Conservation (phyloP, 1,140 invertebrate genomes). For the Mizuhopecten yessoensis region DNA sequence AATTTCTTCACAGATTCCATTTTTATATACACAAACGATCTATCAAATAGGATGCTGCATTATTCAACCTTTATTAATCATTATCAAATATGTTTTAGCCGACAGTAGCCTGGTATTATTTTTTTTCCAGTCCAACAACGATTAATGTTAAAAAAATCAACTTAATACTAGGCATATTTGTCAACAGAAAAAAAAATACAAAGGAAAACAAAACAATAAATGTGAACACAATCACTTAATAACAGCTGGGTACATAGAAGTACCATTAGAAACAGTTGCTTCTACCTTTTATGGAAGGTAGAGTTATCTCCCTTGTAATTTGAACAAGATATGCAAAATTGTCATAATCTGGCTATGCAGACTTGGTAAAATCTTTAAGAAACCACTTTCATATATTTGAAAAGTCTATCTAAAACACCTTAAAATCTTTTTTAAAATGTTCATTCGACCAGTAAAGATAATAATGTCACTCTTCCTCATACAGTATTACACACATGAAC, state of each 20-base stretch:
- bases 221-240: not conserved
- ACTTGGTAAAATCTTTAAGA: not conserved
- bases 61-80: not conserved
- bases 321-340: not conserved
- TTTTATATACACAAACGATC: not conserved
- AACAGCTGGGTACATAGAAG: not conserved
- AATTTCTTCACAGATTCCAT: not conserved
- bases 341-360: no score
- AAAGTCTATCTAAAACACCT: not conserved
- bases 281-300: not conserved
- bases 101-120: not conserved
- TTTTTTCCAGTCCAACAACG: not conserved
- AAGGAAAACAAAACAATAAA: conserved; percentile 36
- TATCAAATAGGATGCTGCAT: conserved; percentile 3
- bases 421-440: not conserved
- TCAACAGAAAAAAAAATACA: not conserved
- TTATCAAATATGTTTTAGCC: not conserved
- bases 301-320: not conserved
- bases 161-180: not conserved
- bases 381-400: not conserved
- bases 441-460: not conserved
- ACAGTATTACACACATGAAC: not conserved
- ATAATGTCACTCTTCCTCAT: not conserved
- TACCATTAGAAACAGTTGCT: not conserved
- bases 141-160: not conserved